These are phyloP conservation scores for Actinernus sp. DNA, from an alignment of 92 coral and sea anemone species.

Conservation along the genomic window DNA sequence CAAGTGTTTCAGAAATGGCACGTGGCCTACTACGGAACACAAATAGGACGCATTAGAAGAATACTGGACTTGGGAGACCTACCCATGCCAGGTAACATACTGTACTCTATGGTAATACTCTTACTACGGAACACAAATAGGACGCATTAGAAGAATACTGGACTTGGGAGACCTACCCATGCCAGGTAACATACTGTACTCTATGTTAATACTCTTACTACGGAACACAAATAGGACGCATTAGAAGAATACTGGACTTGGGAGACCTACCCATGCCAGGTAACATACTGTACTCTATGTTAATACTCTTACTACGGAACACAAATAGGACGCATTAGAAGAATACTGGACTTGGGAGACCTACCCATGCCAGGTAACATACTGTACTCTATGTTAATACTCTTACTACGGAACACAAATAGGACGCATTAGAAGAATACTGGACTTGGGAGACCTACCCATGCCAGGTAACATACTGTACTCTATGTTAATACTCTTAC, in stretches of 20 bases:
- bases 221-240: constrained; percentile 86
- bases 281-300: too few species aligned
- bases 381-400: too few species aligned
- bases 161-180: constrained; percentile 90
- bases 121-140: constrained; percentile 84
- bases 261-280: constrained; percentile 92
- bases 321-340: constrained; percentile 85
- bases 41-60: constrained; percentile 88
- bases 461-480: constrained; percentile 88
- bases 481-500: too few species aligned
- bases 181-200: constrained; percentile 75
- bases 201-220: too few species aligned
- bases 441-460: constrained; percentile 90
- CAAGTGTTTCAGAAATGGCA: constrained; percentile 86
- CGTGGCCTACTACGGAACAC: constrained; percentile 88
- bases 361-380: constrained; percentile 79
- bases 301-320: constrained; percentile 88
- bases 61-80: constrained; percentile 93
- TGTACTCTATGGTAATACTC: too few species aligned
- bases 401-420: constrained; percentile 85
- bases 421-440: constrained; percentile 90
- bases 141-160: constrained; percentile 88
- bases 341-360: constrained; percentile 93
- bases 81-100: constrained; percentile 76
- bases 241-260: constrained; percentile 91